These are phyloP conservation scores for Synanthedon formicaeformis DNA, from an alignment of 2,888 invertebrate genomes.

Conservation along the genomic window DNA sequence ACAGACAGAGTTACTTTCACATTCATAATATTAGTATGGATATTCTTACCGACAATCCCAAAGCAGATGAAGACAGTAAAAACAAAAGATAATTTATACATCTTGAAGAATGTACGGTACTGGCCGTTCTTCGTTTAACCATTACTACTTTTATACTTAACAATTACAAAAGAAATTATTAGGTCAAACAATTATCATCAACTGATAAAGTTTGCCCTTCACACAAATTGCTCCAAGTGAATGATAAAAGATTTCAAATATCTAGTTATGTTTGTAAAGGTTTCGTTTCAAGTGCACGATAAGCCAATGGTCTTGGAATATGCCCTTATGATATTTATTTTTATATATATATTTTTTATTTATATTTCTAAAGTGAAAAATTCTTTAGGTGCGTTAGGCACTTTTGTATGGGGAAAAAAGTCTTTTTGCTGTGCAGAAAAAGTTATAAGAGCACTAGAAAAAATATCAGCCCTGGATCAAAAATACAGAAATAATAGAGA, in stretches of 20 bases:
- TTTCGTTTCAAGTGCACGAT: conserved; percentile 10
- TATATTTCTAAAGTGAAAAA: too few species aligned
- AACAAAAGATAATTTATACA: conserved; percentile 23
- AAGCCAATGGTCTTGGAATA: conserved; percentile 1
- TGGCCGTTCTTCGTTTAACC: conserved; percentile 8
- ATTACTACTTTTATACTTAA: conserved; percentile 38
- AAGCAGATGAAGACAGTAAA: conserved; percentile 13
- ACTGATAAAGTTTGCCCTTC: conserved; percentile 49
- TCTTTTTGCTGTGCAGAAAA: too few species aligned
- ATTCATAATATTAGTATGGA: too few species aligned
- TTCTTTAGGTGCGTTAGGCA: too few species aligned
- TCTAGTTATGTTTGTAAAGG: conserved; percentile 8
- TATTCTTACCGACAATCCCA: conserved; percentile 26
- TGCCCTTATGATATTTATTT: not conserved
- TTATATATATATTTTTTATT: not conserved
- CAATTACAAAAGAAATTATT: conserved; percentile 45
- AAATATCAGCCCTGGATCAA: too few species aligned
- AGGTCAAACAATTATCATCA: conserved; percentile 42
- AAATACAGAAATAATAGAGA: too few species aligned
- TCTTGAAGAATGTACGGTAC: conserved; percentile 19
- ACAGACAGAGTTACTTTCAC: too few species aligned
- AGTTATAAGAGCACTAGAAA: too few species aligned
- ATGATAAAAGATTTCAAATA: conserved; percentile 13
- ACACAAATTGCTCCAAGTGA: conserved; percentile 48
- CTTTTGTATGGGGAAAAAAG: too few species aligned